Evolutionary conservation across 2,113 vertebrate genomes (phyloP).

Genomic region (Sturnus vulgaris): DNA sequence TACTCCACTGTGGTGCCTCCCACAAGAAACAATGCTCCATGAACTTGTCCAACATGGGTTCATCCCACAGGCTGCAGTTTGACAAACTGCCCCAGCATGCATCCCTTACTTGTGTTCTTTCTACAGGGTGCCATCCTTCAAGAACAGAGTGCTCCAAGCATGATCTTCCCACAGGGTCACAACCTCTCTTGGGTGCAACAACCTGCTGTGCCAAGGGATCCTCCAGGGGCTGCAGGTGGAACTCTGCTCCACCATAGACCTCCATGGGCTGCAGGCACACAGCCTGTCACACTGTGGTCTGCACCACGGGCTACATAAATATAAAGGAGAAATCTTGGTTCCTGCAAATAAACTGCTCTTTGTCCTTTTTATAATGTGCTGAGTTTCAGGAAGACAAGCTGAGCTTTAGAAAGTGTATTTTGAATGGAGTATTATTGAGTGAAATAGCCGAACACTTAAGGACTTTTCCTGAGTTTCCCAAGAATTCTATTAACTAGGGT

Average conservation of each 20-base stretch:
- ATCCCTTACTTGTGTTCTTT: background rate
- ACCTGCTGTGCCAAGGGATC: fast-evolving
- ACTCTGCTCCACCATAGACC: fast-evolving
- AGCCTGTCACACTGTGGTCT: fast-evolving
- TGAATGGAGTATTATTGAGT: background rate
- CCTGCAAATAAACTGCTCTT: background rate
- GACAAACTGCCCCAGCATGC: background rate
- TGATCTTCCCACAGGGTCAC: background rate
- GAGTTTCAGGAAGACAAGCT: background rate
- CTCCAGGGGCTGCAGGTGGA: background rate
- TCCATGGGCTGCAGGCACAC: background rate
- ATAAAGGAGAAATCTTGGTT: background rate
- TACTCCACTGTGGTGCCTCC: background rate
- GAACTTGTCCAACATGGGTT: background rate
- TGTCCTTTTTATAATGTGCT: background rate
- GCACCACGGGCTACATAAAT: background rate
- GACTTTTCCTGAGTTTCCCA: background rate
- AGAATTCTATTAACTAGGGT: background rate
- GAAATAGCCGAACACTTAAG: background rate
- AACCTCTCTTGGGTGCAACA: fast-evolving
- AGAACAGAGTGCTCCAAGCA: background rate
- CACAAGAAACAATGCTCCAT: background rate
- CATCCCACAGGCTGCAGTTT: background rate
- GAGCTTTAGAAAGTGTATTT: background rate
- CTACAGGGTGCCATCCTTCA: background rate